Base-by-base conservation (phyloP, 1,140 invertebrate genomes). In the Bombus difficillimus region DNA sequence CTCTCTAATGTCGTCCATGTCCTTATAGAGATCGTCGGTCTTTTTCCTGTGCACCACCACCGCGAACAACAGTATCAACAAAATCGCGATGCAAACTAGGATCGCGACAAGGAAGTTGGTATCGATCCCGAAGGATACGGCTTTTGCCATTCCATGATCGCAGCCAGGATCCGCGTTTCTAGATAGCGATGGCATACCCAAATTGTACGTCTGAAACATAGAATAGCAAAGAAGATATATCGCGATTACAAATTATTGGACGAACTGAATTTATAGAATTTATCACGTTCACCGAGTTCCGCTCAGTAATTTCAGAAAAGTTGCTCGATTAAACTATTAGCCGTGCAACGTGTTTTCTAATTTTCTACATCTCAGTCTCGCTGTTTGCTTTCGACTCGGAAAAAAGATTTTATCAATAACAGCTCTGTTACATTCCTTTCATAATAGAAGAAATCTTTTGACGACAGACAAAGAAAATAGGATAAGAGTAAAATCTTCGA, bases 1-100 rank as follows among this genome's bases (percentile, higher is more conserved):
- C 95, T 99, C 99, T 86, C 98, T 96, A 59, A 99, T 99, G 93
- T 99, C 99, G 93, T 99, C 98, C 89, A 98, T 97, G 92, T 99
- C 98, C 93, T 99, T 99, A 57, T 98, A 97, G 90, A 97, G 96
- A 83, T 98, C 98, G 92, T 99, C 98, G 18, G 97, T 97, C 89
- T 97, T 97, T 57, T 97, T 96, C 86, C 97, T 96, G 91, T 98
- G 98, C 0, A 98, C 97, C 6, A 99, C 97, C 72, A 99, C 97
- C 6, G 98, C 97, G 91, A 99, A 94, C 2, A 99, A 96, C 4
- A 99, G 95, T 88, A 99, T 97, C 86, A 98, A 94, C 87, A 98
- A 94, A 82, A 98, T 96, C 0, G 97, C 96, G 82, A 98, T 96
- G 92, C 98, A 98, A 0, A 98, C 97, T 18, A 98, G 94, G 85